Conservation (phyloP, 2,113 vertebrate genomes). For the Smithornis capensis region DNA sequence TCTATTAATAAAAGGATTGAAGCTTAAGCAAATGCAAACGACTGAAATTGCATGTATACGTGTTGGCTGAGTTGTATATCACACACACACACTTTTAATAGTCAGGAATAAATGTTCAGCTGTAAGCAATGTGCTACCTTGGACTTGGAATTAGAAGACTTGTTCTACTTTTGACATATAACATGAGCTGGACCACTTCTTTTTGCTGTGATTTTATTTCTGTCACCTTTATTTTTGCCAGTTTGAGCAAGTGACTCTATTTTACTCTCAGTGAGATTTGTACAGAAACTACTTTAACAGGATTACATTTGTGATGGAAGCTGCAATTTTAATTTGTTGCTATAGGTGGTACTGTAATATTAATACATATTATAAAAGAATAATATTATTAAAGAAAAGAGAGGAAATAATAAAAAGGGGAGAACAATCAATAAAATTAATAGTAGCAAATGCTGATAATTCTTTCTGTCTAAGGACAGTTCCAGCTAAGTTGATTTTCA, state of each 20-base stretch:
- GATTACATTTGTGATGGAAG: not conserved
- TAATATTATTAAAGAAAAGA: not conserved
- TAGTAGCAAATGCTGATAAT: not conserved
- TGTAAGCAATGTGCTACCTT: not conserved
- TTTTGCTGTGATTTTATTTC: conserved; percentile 8
- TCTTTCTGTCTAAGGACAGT: not conserved
- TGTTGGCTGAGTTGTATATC: not conserved
- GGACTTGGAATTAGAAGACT: not conserved
- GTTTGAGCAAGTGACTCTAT: not conserved
- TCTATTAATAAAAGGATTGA: not conserved
- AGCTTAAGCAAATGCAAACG: not conserved
- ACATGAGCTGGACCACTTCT: not conserved
- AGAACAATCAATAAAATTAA: not conserved
- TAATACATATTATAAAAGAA: conserved; percentile 15
- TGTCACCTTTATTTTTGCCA: not conserved
- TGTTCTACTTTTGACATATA: not conserved
- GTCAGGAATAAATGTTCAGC: not conserved
- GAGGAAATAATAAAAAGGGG: not conserved
- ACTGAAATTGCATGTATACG: not conserved
- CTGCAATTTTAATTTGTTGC: conserved; percentile 57
- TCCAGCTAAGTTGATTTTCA: not conserved
- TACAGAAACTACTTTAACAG: not conserved
- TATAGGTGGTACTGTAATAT: conserved; percentile 66
- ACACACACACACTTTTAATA: too few relatives aligned
- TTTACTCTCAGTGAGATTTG: not conserved